Evolutionary conservation across 2,888 invertebrate species (phyloP).

Genomic region (Carabus problematicus): DNA sequence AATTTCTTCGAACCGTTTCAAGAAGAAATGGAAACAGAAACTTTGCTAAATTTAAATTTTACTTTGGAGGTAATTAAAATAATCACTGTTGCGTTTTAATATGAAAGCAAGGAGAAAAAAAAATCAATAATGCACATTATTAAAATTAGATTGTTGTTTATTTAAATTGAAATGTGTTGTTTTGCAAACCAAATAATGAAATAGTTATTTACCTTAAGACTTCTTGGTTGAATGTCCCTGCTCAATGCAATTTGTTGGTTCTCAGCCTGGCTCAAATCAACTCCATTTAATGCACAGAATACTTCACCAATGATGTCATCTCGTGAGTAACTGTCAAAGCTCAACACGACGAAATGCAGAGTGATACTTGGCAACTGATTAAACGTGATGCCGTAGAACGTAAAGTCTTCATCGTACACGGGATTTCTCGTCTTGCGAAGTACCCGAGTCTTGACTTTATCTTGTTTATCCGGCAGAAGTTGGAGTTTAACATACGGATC

Average conservation of each 20-base stretch:
- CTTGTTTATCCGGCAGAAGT: constrained; percentile 95
- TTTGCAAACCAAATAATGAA: neutral
- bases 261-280: constrained; percentile 73
- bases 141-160: too few species aligned
- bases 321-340: constrained; percentile 96
- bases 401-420: constrained; percentile 98
- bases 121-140: neutral
- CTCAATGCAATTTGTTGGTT: constrained; percentile 82
- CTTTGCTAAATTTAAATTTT: too few species aligned
- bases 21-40: too few species aligned
- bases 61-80: too few species aligned
- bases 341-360: constrained; percentile 91
- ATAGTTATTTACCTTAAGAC: constrained; percentile 75
- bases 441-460: constrained; percentile 96
- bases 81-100: too few species aligned
- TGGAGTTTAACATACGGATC: constrained; percentile 99
- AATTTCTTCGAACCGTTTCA: too few species aligned
- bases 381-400: constrained; percentile 92
- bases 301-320: constrained; percentile 99
- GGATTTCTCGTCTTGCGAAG: constrained; percentile 95
- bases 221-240: constrained; percentile 91
- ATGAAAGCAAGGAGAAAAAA: neutral
- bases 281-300: constrained; percentile 78
- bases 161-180: too few species aligned
- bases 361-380: constrained; percentile 89